Base-by-base conservation (phyloP, 2,888 invertebrate species). In the Apotomis capreana region DNA sequence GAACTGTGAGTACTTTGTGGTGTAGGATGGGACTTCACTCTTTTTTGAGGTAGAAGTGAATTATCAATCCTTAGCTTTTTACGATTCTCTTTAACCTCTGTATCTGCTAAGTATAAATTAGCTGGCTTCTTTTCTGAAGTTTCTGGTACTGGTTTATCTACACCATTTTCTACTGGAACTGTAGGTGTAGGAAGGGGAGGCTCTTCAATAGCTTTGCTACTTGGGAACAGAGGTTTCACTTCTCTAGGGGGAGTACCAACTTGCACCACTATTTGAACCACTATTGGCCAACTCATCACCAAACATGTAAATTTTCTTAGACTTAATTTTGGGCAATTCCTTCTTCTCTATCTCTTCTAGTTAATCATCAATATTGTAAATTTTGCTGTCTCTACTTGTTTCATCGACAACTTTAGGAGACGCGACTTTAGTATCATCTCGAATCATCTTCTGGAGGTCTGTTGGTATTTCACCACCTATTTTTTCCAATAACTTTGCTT, bases 401-500 rank as follows among this genome's bases (percentile, higher is more conserved):
- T 86, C 85, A 10, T 82, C 84, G 6, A 73, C 15, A 1, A 77
- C 76, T 74, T 80, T 83, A 0, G 88, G 87, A 0, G 90, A 87
- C 0, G 78, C 77, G 0, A 79, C 83, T 6, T 78, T 78, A 0
- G 89, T 87, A 12, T 88, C 89, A 59, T 89, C 89, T 76, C 86
- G 84, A 10, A 94, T 92, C 51, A 94, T 90, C 75, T 90, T 87
- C 77, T 92, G 89, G 6, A 94, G 77, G 26, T 94, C 94, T 36
- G 86, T 86, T 0, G 94, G 94, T 73, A 94, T 78, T 78, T 94
- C 92, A 0, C 94, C 94, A 0, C 94, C 94, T 0, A 94, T 83
- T 76, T 93, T 93, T 80, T 94, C 93, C 70, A 94, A 80, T 44
- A 94, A 76, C 76, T 89, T 91, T 0, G 94, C 94, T 84, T 94